phyloP scores from a whole-genome alignment of 2,888 invertebrate genomes.

The Pomacea canaliculata region DNA sequence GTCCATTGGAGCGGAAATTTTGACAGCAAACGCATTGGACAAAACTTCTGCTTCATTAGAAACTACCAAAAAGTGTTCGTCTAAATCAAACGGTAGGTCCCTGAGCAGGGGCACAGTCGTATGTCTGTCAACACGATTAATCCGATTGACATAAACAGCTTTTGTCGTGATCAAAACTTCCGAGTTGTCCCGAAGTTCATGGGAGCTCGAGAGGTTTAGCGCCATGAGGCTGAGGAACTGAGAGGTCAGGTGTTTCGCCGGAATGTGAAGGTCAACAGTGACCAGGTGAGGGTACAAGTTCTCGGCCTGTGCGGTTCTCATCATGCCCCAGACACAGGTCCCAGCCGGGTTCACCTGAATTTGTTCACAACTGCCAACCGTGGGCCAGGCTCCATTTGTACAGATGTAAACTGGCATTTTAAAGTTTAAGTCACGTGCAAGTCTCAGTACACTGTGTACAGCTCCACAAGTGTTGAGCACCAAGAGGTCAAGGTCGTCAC shows the following conservation, averaged over 20 bases:
- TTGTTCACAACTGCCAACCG: not conserved
- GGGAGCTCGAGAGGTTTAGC: not conserved
- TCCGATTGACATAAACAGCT: conserved; percentile 16
- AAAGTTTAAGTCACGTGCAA: conserved; percentile 6
- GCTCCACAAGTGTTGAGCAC: conserved; percentile 19
- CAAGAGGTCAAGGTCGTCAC: conserved; percentile 9
- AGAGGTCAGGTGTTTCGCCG: not conserved
- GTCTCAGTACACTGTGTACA: conserved; percentile 12
- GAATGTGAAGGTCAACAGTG: conserved; percentile 26
- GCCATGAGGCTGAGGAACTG: conserved; percentile 8
- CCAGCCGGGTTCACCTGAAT: conserved; percentile 16
- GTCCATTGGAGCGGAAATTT: not conserved
- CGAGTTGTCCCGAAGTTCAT: conserved; percentile 2
- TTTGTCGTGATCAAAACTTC: conserved; percentile 18
- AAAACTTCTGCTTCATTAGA: conserved; percentile 11
- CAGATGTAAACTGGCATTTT: conserved; percentile 20
- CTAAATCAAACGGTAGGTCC: conserved; percentile 9
- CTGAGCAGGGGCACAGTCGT: conserved; percentile 13
- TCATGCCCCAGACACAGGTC: conserved; percentile 33
- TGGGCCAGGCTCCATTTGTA: conserved; percentile 14
- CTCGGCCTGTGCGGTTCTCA: conserved; percentile 27
- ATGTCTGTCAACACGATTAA: conserved; percentile 12
- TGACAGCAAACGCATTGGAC: conserved; percentile 15
- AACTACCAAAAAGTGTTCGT: conserved; percentile 11
- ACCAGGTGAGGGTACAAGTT: conserved; percentile 11